Evolutionary conservation across 2,888 invertebrate genomes (phyloP).

Genomic region (Lamellibrachia satsuma): DNA sequence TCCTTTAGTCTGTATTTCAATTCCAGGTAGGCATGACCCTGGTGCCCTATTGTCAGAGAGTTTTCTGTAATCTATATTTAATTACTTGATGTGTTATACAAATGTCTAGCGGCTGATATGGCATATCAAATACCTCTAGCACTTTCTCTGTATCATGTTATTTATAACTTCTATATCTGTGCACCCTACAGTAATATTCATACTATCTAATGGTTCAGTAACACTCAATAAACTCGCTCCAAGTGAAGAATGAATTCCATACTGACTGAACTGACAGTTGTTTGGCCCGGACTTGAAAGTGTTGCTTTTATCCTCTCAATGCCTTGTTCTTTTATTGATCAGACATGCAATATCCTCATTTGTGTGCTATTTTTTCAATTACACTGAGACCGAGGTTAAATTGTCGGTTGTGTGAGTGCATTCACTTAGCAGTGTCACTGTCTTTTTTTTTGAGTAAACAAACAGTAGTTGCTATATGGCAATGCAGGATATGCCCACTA

Average conservation of each 20-base stretch:
- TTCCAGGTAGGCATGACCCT: background rate
- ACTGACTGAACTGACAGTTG: background rate
- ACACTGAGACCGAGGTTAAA: background rate
- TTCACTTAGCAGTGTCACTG: background rate
- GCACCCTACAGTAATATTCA: background rate
- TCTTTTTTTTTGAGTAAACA: background rate
- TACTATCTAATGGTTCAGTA: background rate
- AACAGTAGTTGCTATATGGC: background rate
- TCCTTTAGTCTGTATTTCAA: background rate
- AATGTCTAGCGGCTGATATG: background rate
- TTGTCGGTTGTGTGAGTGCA: background rate
- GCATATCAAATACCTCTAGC: background rate
- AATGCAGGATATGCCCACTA: background rate
- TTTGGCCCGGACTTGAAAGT: background rate
- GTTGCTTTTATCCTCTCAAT: background rate
- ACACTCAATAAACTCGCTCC: background rate
- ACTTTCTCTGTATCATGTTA: background rate
- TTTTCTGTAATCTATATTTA: background rate
- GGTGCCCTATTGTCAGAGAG: background rate
- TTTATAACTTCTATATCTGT: background rate
- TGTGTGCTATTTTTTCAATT: background rate
- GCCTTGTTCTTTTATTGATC: conserved; percentile 13
- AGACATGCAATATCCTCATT: background rate
- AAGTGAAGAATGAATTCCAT: background rate
- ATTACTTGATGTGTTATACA: background rate